Base-by-base conservation (phyloP, 2,113 vertebrate species). In the Rhinogobius similis region DNA sequence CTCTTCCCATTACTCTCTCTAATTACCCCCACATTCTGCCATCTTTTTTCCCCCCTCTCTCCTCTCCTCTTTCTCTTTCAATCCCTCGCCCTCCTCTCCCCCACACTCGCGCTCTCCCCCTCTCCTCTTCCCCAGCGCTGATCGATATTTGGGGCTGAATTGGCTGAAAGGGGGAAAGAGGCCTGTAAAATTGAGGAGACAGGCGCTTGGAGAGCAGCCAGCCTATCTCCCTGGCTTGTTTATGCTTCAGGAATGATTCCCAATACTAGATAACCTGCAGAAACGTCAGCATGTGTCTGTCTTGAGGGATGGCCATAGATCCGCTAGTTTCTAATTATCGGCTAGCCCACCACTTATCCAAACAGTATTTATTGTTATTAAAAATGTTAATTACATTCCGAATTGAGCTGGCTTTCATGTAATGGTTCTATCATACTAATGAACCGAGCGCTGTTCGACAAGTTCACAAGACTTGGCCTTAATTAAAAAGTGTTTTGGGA, bases 91-190 rank as follows among this genome's bases (percentile, higher is more conserved):
- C 55, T 52, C 75, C 32, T 32, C 59, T 10, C n/a, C 53, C 77
- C 62, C 80, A 38, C n/a, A n/a, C n/a, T 27, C 20, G n/a, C 56
- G 23, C 68, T 9, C 67, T 18, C 64, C 29, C 71, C 24, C 78
- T 24, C 75, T 78, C 26, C 55, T 58, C 55, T 58, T n/a, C 55
- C 77, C 62, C 80, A 32, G 55, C 3, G 68, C 86, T 76, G 85
- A 89, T 91, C 89, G 86, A 90, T 90, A 90, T 86, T 87, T 82
- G 85, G 88, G 88, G 86, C 87, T 89, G 89, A 91, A 88, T 90
- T 90, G 87, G 90, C 89, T 89, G 88, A 90, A 90, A 90, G 84
- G 82, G 85, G 84, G 82, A 87, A 87, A 86, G 83, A 88, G 81
- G 84, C 73, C 82, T 84, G 87, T 87, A 89, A 86, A 90, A 88